A percentile compares a stretch with the other conserved stretches of the same genome.
phyloP scores from a whole-genome alignment of 2,113 vertebrate genomes.

The Sapajus apella region DNA sequence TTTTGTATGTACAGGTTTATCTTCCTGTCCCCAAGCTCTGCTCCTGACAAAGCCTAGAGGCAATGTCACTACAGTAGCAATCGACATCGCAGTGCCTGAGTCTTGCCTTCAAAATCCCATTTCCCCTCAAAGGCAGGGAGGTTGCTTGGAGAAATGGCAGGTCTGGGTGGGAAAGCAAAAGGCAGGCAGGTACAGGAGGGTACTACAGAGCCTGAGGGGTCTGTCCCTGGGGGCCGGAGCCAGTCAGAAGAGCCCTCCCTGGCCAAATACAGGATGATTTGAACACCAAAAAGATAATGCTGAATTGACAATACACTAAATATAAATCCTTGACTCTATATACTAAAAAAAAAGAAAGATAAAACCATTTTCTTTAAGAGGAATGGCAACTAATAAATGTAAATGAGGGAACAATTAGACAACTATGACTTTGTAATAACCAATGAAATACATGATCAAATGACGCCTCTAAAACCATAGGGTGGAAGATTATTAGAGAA shows the following conservation, averaged over 20 bases:
- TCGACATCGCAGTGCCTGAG: neutral
- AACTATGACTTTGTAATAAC: neutral
- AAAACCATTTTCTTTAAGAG: neutral
- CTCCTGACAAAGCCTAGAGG: neutral
- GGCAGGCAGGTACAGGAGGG: neutral
- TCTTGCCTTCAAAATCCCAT: neutral
- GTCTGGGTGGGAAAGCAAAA: neutral
- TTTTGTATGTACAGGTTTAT: no score
- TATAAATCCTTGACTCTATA: neutral
- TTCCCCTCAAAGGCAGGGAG: neutral
- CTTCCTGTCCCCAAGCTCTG: neutral
- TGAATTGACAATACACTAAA: neutral
- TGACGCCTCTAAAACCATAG: neutral
- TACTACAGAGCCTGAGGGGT: neutral
- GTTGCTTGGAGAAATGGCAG: neutral
- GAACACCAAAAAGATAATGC: neutral
- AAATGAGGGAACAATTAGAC: neutral
- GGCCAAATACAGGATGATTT: neutral
- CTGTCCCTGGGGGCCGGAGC: no score
- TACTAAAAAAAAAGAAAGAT: neutral
- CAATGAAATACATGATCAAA: neutral
- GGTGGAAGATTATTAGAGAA: neutral
- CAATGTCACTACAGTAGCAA: neutral
- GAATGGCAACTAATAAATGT: neutral
- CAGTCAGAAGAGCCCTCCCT: neutral